Base-by-base conservation (phyloP, 2,113 vertebrate species). In the Cyrtonyx montezumae region DNA sequence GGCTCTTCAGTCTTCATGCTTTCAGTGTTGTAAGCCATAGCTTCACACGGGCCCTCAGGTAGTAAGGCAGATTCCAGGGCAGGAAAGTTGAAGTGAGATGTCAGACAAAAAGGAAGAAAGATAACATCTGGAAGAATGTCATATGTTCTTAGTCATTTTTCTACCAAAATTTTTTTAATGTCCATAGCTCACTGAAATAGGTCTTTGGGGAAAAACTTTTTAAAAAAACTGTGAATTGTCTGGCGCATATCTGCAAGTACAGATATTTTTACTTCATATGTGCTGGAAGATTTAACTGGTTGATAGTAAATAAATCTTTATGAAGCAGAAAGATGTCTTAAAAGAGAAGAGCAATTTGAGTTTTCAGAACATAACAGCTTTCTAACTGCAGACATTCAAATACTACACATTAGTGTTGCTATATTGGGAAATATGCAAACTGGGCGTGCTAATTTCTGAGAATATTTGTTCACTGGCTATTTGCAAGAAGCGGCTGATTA, bases 361-460 rank as follows among this genome's bases (percentile, higher is more conserved):
- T 68, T 90, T 53, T 48, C 21, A 75, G 30, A 93, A 77, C 3
- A 32, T 20, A 73, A 61, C 73, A 69, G 9, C 65, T 59, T 66
- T 74, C 53, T 78, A 56, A 73, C 0, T 0, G 14, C n/a, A 68
- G 48, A 26, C 36, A 32, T 26, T 42, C 58, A 55, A 66, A 62
- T 40, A 28, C 37, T 92, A 97, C 34, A 63, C 30, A 36, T 94
- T 97, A 37, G 95, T 85, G 32, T 89, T 97, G 88, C 97, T 98
- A 5, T 98, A 98, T 2, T 96, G 98, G 69, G 99, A 99, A 94
- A 99, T 99, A 93, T 99, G 99, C 76, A 99, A 98, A 74, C 98
- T 96, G 11, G 99, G 99, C 1, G 99, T 99, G 91, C 99, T 99
- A 90, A 99, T 98, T 97, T 99, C 98, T 65, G 98, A 98, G 11